Evolutionary conservation across 2,797 vertebrate species (phyloP).

Genomic region (Periparus ater): DNA sequence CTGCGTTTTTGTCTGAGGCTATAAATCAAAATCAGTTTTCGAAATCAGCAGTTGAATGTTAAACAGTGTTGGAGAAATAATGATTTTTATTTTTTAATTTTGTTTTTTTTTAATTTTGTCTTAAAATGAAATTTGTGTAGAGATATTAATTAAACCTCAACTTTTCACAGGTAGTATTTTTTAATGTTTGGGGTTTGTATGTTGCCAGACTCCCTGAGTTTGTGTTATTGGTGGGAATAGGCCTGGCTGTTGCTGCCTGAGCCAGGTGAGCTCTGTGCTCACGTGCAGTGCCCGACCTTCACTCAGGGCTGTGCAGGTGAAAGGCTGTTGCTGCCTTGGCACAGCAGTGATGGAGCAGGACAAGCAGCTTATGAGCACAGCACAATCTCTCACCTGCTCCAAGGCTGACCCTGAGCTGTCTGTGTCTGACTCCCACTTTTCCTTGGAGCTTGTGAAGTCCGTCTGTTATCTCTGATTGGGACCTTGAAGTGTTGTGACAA

Average conservation of each 20-base stretch:
- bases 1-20: neutral
- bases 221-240: fast-evolving
- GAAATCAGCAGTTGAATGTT: neutral
- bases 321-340: neutral
- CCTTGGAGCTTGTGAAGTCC: neutral
- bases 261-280: neutral
- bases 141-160: neutral
- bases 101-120: neutral
- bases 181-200: fast-evolving
- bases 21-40: neutral
- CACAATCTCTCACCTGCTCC: neutral
- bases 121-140: neutral
- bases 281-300: fast-evolving
- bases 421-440: neutral
- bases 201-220: neutral
- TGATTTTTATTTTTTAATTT: neutral
- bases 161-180: neutral
- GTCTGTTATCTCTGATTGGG: fast-evolving
- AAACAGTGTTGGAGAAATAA: neutral
- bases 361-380: neutral
- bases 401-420: neutral
- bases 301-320: neutral
- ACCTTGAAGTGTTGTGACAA: fast-evolving
- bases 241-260: neutral
- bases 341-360: neutral